A percentile compares a stretch with the other conserved stretches of the same genome.
Evolutionary conservation across 2,797 vertebrate genomes (phyloP).

Genomic region (Sebastiscus tertius): DNA sequence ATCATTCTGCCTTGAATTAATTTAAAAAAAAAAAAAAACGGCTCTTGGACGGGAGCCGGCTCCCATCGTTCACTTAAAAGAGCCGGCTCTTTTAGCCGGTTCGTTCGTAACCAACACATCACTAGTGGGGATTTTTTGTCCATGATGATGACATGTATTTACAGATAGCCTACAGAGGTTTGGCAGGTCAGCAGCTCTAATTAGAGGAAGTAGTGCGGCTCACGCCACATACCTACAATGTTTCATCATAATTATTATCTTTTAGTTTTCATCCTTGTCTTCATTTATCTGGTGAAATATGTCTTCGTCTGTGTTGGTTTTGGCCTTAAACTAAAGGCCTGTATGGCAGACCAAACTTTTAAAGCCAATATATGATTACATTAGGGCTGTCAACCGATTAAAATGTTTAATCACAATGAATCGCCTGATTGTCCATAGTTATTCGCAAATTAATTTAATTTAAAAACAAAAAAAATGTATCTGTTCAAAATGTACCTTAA

Average conservation of each 20-base stretch:
- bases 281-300: not conserved
- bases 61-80: too few relatives aligned
- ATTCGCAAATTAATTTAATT: too few relatives aligned
- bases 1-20: too few relatives aligned
- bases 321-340: not conserved
- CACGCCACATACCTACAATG: not conserved
- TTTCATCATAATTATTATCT: not conserved
- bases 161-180: not conserved
- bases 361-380: not conserved
- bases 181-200: not conserved
- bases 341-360: not conserved
- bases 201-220: not conserved
- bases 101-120: too few relatives aligned
- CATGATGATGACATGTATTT: conserved; percentile 13
- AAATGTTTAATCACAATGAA: too few relatives aligned
- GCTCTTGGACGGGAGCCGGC: too few relatives aligned
- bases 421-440: too few relatives aligned
- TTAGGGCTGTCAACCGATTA: too few relatives aligned
- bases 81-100: too few relatives aligned
- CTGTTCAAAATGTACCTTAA: too few relatives aligned
- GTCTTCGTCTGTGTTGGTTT: not conserved
- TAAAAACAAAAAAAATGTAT: too few relatives aligned
- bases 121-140: conserved; percentile 23
- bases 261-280: not conserved
- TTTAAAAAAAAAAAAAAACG: too few relatives aligned